A percentile compares a stretch with the other conserved stretches of the same genome.
These are phyloP conservation scores for Drosophila borborema DNA, from an alignment of 2,888 invertebrate species.

Conservation along the genomic window DNA sequence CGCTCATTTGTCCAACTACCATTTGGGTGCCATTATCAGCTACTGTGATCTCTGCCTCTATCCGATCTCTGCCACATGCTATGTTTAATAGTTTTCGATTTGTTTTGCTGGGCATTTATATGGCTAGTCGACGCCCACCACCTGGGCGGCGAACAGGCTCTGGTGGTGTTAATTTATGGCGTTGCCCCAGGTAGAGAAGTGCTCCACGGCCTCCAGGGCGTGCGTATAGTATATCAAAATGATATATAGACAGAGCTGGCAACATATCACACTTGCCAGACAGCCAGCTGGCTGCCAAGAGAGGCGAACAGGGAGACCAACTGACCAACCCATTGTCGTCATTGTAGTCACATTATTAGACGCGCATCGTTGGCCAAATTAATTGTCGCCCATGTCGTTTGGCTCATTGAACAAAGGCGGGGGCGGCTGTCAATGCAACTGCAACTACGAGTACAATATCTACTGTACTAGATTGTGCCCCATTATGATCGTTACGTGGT, in stretches of 20 bases:
- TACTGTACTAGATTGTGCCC: constrained; percentile 11
- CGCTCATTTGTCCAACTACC: constrained; percentile 66
- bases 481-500: constrained; percentile 57
- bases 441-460: constrained; percentile 23
- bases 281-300: constrained; percentile 51
- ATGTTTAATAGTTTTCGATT: constrained; percentile 72
- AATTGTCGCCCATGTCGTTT: constrained; percentile 65
- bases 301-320: neutral
- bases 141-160: constrained; percentile 31
- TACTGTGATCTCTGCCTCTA: constrained; percentile 47
- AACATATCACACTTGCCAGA: constrained; percentile 57
- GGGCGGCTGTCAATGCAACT: constrained; percentile 34
- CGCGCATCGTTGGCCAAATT: constrained; percentile 75
- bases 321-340: constrained; percentile 60
- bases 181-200: constrained; percentile 39
- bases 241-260: constrained; percentile 57
- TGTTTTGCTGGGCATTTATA: constrained; percentile 57
- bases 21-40: constrained; percentile 57
- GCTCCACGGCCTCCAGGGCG: constrained; percentile 42
- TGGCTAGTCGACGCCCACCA: constrained; percentile 66
- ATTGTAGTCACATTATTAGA: constrained; percentile 79
- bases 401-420: constrained; percentile 46
- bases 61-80: constrained; percentile 40
- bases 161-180: constrained; percentile 70
- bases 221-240: constrained; percentile 55